Base-by-base conservation (phyloP, 2,113 vertebrate species). In the Dipodomys merriami region DNA sequence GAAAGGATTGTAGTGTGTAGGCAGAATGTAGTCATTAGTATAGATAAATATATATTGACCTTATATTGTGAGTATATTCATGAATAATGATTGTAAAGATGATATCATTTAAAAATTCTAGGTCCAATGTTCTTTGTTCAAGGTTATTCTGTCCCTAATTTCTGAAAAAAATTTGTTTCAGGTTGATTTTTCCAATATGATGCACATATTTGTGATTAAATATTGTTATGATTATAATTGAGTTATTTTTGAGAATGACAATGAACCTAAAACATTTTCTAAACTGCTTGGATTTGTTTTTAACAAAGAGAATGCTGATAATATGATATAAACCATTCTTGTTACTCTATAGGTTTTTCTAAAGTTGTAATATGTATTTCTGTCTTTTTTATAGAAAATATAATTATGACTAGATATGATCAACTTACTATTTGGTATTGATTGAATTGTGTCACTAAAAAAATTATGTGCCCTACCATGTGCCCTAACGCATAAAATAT, bases 211-310 rank as follows among this genome's bases (percentile, higher is more conserved):
- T 39, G 39, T 39, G 39, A 39, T 39, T 39, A 39, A 39, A 53
- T 81, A 76, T 90, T 73, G 35, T 84, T 82, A 71, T 71, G n/a
- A 83, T 82, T 78, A 30, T 68, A 7, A 68, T 62, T 35, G 95
- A 84, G 62, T 65, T 83, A 90, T 15, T 16, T 35, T 29, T 72
- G 10, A 85, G 8, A 84, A 44, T 12, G 8, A 76, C 15, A 76
- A 79, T 1, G 2, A 35, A 4, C 60, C 74, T 68, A 33, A 77
- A 78, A 73, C 9, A 72, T 30, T 77, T 77, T 68, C 16, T 67
- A 53, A 53, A 53, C 49, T 53, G 5, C 57, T 10, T 60, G 44
- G 35, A 93, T 78, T 82, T 15, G 20, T 69, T 82, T 12, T 79
- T 94, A 71, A 16, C 6, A 53, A 19, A 64, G 7, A 30, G 33